phyloP scores from a whole-genome alignment of 2,888 invertebrate genomes.

The Orthosia incerta region DNA sequence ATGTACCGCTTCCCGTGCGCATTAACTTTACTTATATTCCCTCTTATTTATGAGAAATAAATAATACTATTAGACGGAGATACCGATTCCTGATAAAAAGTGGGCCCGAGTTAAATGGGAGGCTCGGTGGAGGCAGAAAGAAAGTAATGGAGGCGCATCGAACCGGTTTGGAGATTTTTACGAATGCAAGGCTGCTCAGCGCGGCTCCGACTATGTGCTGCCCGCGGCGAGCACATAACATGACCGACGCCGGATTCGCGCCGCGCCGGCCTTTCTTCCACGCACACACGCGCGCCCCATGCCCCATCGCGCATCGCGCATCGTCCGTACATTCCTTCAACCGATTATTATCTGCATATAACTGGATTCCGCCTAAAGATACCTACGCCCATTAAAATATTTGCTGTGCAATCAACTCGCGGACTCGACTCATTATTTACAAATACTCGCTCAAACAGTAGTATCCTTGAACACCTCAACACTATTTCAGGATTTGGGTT shows the following conservation, averaged over 20 bases:
- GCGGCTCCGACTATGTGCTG: slow-evolving; percentile 84
- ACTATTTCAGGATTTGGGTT: slow-evolving; percentile 83
- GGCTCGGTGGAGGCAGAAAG: slow-evolving; percentile 90
- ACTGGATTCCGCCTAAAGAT: slow-evolving; percentile 84
- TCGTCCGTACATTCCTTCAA: slow-evolving; percentile 75
- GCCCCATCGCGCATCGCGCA: slow-evolving; percentile 59
- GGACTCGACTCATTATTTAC: slow-evolving; percentile 77
- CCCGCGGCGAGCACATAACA: slow-evolving; percentile 86
- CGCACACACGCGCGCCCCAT: slow-evolving; percentile 79
- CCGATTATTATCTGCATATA: slow-evolving; percentile 86
- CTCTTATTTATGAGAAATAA: slow-evolving; percentile 91
- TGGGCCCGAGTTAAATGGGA: slow-evolving; percentile 91
- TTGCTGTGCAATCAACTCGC: slow-evolving; percentile 79
- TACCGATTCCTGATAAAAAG: slow-evolving; percentile 91
- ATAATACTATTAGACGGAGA: slow-evolving; percentile 91
- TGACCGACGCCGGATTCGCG: slow-evolving; percentile 88
- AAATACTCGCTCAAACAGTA: slow-evolving; percentile 77
- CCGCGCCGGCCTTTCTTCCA: slow-evolving; percentile 86
- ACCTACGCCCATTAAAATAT: slow-evolving; percentile 83
- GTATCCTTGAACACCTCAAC: slow-evolving; percentile 77
- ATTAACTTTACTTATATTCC: slow-evolving; percentile 89
- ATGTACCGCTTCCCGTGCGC: slow-evolving; percentile 88
- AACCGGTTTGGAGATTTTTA: slow-evolving; percentile 91
- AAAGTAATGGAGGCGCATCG: slow-evolving; percentile 91
- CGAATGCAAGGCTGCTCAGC: slow-evolving; percentile 90